These are phyloP conservation scores for Capra hircus DNA, from an alignment of 2,113 vertebrate genomes.

Conservation along the genomic window DNA sequence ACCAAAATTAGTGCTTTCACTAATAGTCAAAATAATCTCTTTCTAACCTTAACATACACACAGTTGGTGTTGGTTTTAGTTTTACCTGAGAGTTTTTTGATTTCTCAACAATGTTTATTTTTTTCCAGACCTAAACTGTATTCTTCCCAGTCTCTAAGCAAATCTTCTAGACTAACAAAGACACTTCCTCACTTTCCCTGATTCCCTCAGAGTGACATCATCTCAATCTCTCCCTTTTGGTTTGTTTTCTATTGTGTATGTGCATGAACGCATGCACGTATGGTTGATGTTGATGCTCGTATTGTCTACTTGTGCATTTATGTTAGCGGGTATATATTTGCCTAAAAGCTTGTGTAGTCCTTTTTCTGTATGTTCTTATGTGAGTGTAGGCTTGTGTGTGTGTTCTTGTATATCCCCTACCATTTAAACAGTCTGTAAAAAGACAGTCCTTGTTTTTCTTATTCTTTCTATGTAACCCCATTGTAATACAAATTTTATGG, in stretches of 20 bases:
- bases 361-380: background rate
- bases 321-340: background rate
- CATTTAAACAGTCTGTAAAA: background rate
- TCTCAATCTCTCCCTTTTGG: background rate
- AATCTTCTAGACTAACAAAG: background rate
- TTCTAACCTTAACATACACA: background rate
- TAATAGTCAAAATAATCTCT: background rate
- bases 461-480: background rate
- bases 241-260: background rate
- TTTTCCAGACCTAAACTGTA: background rate
- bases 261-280: rapidly evolving
- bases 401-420: background rate
- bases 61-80: background rate
- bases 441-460: background rate
- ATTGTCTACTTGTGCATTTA: background rate
- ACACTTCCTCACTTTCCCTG: background rate
- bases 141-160: background rate
- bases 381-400: background rate
- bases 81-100: background rate
- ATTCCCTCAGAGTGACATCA: background rate
- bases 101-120: background rate
- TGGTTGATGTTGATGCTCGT: background rate
- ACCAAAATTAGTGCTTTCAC: background rate
- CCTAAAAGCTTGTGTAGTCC: background rate
- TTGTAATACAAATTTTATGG: background rate